Conservation (phyloP, 1,140 invertebrate genomes). For the Drosophila albomicans region DNA sequence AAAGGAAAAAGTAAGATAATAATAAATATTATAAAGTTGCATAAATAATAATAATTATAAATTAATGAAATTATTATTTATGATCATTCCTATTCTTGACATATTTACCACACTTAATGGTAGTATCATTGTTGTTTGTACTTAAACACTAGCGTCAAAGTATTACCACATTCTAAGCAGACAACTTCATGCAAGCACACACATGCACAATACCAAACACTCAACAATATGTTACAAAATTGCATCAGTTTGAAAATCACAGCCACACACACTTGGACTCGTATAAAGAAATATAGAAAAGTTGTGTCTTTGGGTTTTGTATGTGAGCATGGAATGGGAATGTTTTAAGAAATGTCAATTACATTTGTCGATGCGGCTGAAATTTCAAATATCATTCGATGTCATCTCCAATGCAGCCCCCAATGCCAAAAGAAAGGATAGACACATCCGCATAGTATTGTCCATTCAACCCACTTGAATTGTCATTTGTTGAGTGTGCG, state of each 20-base stretch:
- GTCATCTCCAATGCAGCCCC: conserved; percentile 4
- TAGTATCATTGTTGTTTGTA: conserved; percentile 31
- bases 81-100: too few relatives aligned
- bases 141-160: conserved; percentile 5
- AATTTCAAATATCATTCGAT: conserved; percentile 47
- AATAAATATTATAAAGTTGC: not conserved
- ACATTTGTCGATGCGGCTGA: conserved; percentile 50
- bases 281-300: conserved; percentile 17
- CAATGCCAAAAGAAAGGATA: not conserved
- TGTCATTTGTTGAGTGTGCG: not conserved
- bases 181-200: conserved; percentile 19
- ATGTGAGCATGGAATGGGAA: not conserved
- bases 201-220: conserved; percentile 19
- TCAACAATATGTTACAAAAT: conserved; percentile 46
- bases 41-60: too few relatives aligned
- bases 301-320: conserved; percentile 35
- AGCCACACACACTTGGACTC: not conserved
- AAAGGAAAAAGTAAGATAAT: not conserved
- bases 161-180: conserved; percentile 31
- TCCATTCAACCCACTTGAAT: not conserved
- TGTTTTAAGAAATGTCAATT: conserved; percentile 54
- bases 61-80: too few relatives aligned
- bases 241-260: conserved; percentile 34
- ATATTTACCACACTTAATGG: conserved; percentile 3
- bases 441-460: conserved; percentile 14